Evolutionary conservation across 1,140 invertebrate species (phyloP).

Genomic region (Anagrus nilaparvatae): DNA sequence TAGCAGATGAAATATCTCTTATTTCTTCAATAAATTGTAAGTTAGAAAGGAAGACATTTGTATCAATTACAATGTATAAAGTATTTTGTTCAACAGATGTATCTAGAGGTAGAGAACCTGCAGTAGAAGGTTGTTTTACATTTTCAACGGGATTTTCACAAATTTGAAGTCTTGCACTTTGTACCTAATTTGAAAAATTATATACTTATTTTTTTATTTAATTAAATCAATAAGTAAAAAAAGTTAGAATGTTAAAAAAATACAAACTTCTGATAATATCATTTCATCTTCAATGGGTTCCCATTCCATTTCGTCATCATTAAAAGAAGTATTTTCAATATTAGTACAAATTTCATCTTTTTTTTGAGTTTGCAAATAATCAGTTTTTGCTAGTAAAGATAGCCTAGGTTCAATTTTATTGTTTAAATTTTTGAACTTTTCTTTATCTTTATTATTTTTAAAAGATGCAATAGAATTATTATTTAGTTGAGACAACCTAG

Average conservation of each 20-base stretch:
- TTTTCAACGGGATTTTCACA: conserved; percentile 4
- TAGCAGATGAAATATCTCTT: conserved; percentile 24
- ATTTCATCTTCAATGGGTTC: conserved; percentile 35
- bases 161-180: conserved; percentile 28
- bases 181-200: conserved; percentile 21
- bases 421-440: not conserved
- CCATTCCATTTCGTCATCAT: conserved; percentile 38
- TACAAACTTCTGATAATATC: conserved; percentile 27
- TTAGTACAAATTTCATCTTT: not conserved
- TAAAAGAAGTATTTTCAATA: conserved; percentile 1
- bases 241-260: conserved; percentile 5
- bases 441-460: not conserved
- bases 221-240: conserved; percentile 7
- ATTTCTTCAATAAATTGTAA: conserved; percentile 25
- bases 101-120: conserved; percentile 2
- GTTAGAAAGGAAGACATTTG: conserved; percentile 39
- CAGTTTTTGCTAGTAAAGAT: not conserved
- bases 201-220: conserved; percentile 3
- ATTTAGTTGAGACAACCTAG: no score
- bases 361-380: not conserved
- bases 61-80: conserved; percentile 37
- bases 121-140: conserved; percentile 5
- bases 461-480: no score
- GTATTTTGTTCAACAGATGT: conserved; percentile 8
- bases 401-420: not conserved